A percentile compares a stretch with the other conserved stretches of the same genome.
Conservation (phyloP, 2,797 vertebrate genomes). For the Fratercula arctica region DNA sequence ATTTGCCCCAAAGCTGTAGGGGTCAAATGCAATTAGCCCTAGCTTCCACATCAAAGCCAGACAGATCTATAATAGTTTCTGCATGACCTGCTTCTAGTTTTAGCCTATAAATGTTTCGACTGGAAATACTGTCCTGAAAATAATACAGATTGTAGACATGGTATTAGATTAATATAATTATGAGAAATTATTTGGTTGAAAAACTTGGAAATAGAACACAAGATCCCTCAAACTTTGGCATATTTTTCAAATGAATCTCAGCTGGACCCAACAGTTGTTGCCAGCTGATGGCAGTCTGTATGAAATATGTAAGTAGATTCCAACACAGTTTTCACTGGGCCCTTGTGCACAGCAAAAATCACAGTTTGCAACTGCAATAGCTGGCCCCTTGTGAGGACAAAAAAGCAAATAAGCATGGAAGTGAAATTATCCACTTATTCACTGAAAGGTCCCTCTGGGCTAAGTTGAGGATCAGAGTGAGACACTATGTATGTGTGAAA, state of each 20-base stretch:
- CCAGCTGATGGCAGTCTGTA: not conserved
- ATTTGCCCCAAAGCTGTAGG: not conserved
- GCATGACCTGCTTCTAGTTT: not conserved
- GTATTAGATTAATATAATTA: not conserved
- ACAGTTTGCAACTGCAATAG: not conserved
- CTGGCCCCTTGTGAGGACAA: not conserved
- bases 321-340: not conserved
- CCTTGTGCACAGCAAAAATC: not conserved
- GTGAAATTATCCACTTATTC: not conserved
- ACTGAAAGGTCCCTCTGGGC: not conserved
- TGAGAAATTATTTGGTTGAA: not conserved
- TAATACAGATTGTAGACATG: not conserved
- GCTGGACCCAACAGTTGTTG: not conserved
- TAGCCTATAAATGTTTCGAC: not conserved
- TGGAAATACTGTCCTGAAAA: not conserved
- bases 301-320: not conserved
- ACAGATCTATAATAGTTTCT: not conserved
- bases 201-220: not conserved
- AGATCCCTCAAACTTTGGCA: not conserved
- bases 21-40: constrained; percentile 15
- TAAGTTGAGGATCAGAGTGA: not conserved
- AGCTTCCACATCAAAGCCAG: constrained; percentile 3
- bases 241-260: not conserved
- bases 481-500: not conserved
- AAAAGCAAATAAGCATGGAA: not conserved